These are phyloP conservation scores for Percopsis omiscomaycus DNA, from an alignment of 2,797 vertebrate species.

Conservation along the genomic window DNA sequence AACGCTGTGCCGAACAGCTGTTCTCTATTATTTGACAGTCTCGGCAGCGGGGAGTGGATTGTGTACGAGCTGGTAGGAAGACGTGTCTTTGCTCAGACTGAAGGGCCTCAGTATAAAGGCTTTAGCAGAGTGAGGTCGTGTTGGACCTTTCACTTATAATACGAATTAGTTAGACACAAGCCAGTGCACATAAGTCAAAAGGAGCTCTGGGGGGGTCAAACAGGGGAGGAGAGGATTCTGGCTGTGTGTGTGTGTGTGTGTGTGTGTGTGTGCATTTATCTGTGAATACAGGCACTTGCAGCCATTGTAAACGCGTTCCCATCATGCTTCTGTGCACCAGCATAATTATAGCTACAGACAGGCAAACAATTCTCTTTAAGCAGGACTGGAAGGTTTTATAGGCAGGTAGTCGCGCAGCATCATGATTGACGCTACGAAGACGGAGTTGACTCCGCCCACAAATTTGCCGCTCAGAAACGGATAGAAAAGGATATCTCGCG, in stretches of 20 bases:
- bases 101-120: conserved; percentile 51
- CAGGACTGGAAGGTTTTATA: too few relatives aligned
- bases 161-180: conserved; percentile 75
- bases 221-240: conserved; percentile 61
- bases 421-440: too few relatives aligned
- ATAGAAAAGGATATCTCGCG: too few relatives aligned
- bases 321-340: conserved; percentile 42
- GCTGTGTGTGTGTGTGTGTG: conserved; percentile 45
- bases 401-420: too few relatives aligned
- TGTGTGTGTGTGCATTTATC: conserved; percentile 23
- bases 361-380: neutral
- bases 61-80: conserved; percentile 39
- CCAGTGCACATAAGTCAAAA: conserved; percentile 74
- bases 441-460: too few relatives aligned
- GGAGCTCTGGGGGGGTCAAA: conserved; percentile 64
- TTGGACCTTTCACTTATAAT: conserved; percentile 71
- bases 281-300: conserved; percentile 34
- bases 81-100: conserved; percentile 39
- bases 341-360: conserved; percentile 42
- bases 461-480: too few relatives aligned
- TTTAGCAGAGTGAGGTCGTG: conserved; percentile 67
- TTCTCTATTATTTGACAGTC: conserved; percentile 37
- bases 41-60: conserved; percentile 26
- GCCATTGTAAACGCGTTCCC: conserved; percentile 54
- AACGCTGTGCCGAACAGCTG: conserved; percentile 29